phyloP scores from a whole-genome alignment of 2,888 invertebrate genomes.

The Caradrina clavipalpis region DNA sequence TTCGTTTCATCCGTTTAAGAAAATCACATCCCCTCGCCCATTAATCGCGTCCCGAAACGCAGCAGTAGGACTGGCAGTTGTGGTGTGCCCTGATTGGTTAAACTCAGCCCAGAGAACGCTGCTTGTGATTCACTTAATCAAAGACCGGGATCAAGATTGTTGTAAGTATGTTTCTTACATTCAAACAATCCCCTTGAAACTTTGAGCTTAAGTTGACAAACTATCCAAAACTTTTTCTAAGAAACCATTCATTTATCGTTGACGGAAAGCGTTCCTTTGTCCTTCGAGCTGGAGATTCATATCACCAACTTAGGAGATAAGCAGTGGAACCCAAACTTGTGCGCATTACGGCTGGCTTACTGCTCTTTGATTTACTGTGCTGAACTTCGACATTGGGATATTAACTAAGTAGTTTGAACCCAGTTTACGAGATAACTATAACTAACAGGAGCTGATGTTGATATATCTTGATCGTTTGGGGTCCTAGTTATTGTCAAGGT shows the following conservation, averaged over 20 bases:
- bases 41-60: neutral
- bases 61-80: neutral
- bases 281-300: slow-evolving; percentile 42
- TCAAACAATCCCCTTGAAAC: slow-evolving; percentile 20
- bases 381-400: slow-evolving; percentile 47
- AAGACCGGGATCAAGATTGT: neutral
- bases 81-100: neutral
- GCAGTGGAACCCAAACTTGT: slow-evolving; percentile 52
- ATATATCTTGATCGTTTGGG: slow-evolving; percentile 25
- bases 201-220: slow-evolving; percentile 24
- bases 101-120: neutral
- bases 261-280: slow-evolving; percentile 21
- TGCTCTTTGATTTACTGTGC: slow-evolving; percentile 57
- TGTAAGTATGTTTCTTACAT: neutral
- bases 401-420: slow-evolving; percentile 49
- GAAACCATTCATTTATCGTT: neutral
- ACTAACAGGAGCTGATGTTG: slow-evolving; percentile 1
- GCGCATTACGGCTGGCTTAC: slow-evolving; percentile 50
- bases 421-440: slow-evolving; percentile 38
- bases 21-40: too few relatives aligned
- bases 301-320: slow-evolving; percentile 52
- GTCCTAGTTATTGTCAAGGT: neutral
- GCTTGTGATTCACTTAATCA: neutral
- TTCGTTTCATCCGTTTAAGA: too few relatives aligned
- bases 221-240: slow-evolving; percentile 25